Base-by-base conservation (phyloP, 2,797 vertebrate species). In the Rhinichthys osculus region DNA sequence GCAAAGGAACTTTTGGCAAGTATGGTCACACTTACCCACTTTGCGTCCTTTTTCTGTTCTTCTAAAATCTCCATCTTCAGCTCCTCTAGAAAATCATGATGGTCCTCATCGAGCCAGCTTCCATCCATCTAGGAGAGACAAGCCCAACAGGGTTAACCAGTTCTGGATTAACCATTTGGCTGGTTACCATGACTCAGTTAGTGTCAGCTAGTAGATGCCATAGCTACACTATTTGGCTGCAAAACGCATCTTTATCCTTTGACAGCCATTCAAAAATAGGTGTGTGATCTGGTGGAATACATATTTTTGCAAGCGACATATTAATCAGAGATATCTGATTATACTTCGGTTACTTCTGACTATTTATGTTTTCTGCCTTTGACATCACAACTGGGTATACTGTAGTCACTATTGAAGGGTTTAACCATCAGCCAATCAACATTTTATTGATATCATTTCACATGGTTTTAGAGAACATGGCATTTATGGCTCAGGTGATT, bases 71-170 rank as follows among this genome's bases (percentile, higher is more conserved):
- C 96, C 93, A 97, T 96, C 93, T 98, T 97, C 92, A 99, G 93
- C 92, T 98, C 97, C 89, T 98, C 97, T 87, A 98, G 95, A 84
- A 97, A 96, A 90, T 97, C 96, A 87, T 96, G 97, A 87, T 97
- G 97, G 93, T 99, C 98, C 90, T 98, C 98, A 92, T 98, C 97
- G 90, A 99, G 93, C 98, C 98, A 99, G 81, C 94, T 95, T 90
- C 98, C 98, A 89, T 98, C 97, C 92, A 98, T 92, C 98, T 99
- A 93, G 87, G 95, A 93, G 92, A 92, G 9, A 76, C 76, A 38
- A 83, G 8, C 57, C 21, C 54, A 11, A 52, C 1, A 54, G 10
- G 14, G 19, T 59, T 81, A 35, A 82, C 27, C 30, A 30, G 7
- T 78, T 81, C 10, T 82, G 33, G 16, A 33, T 35, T 7, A n/a